Conservation (phyloP, 2,797 vertebrate genomes). For the Hephaestus fuliginosus region DNA sequence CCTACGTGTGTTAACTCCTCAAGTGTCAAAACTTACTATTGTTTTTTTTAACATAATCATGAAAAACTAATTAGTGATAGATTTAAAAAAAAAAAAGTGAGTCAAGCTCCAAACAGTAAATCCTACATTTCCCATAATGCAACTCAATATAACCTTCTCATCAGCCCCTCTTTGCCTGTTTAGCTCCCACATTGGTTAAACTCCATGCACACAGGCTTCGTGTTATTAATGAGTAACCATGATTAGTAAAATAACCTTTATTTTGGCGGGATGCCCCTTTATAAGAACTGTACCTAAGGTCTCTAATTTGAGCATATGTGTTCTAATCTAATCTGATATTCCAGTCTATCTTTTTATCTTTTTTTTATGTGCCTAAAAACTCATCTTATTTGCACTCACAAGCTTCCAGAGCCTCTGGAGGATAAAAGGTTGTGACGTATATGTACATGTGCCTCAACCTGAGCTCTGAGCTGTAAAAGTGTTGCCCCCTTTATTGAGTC, state of each 20-base stretch:
- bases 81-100: too few species aligned
- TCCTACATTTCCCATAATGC: not conserved
- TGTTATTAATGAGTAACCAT: not conserved
- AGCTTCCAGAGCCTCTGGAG: not conserved
- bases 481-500: conserved; percentile 26
- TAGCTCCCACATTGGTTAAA: too few species aligned
- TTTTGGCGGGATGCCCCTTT: not conserved
- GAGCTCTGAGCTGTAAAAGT: conserved; percentile 12
- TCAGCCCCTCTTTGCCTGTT: not conserved
- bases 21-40: not conserved
- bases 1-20: not conserved
- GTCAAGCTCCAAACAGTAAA: not conserved
- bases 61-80: not conserved
- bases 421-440: conserved; percentile 10
- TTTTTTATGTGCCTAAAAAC: conserved; percentile 9
- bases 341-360: not conserved
- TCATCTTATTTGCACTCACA: not conserved
- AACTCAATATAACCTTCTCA: not conserved
- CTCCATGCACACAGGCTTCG: not conserved
- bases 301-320: too few species aligned
- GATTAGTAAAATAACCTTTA: not conserved
- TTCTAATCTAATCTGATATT: conserved; percentile 3
- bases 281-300: not conserved
- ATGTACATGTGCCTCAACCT: not conserved
- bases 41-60: not conserved